Evolutionary conservation across 2,888 invertebrate genomes (phyloP).

Genomic region (Nowickia ferox): DNA sequence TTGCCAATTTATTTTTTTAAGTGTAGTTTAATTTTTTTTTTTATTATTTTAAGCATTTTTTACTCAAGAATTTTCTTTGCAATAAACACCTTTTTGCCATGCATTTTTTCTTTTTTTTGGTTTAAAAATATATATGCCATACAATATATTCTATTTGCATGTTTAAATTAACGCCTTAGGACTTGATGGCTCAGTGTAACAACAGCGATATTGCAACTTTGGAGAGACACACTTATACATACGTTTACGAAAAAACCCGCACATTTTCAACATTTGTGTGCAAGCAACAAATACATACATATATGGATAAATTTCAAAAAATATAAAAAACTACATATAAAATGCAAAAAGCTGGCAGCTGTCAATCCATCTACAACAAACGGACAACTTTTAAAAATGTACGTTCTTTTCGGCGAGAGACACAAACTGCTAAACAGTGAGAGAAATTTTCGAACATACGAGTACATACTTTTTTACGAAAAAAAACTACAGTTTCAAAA

Average conservation of each 20-base stretch:
- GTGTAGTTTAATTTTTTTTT: constrained; percentile 9
- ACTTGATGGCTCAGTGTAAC: constrained; percentile 66
- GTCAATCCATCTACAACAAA: constrained; percentile 70
- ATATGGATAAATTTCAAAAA: constrained; percentile 46
- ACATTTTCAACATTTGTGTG: constrained; percentile 45
- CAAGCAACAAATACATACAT: constrained; percentile 33
- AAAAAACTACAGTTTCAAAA: background rate
- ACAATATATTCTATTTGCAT: constrained; percentile 71
- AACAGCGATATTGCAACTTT: constrained; percentile 53
- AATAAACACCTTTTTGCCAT: constrained; percentile 60
- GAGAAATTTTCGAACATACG: constrained; percentile 24
- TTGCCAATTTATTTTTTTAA: constrained; percentile 13
- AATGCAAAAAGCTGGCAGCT: constrained; percentile 71
- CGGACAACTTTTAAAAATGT: constrained; percentile 47
- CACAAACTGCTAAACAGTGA: constrained; percentile 30
- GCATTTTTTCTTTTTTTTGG: constrained; percentile 1
- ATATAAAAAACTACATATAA: constrained; percentile 20
- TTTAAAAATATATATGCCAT: constrained; percentile 2
- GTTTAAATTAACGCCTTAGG: constrained; percentile 73
- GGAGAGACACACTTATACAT: constrained; percentile 34
- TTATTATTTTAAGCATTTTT: constrained; percentile 42
- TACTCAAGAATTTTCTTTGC: constrained; percentile 11
- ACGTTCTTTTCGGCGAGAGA: constrained; percentile 34
- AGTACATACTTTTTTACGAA: too few relatives aligned
- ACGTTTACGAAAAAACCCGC: constrained; percentile 51